Conservation (phyloP, 2,888 invertebrate species). For the Melanotus villosus region DNA sequence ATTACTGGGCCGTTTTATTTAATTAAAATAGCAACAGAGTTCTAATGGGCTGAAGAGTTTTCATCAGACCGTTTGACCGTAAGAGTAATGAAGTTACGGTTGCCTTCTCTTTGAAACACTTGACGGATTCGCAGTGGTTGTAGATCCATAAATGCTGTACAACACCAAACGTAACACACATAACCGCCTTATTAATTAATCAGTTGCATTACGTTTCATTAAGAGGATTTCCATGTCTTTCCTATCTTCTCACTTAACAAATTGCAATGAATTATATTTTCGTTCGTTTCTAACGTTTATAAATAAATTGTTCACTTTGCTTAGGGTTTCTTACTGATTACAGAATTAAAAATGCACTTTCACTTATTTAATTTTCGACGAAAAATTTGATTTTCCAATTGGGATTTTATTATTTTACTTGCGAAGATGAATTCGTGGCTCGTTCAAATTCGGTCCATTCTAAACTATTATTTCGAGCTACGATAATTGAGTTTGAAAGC, state of each 20-base stretch:
- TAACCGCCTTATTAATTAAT: constrained; percentile 31
- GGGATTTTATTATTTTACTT: too few relatives aligned
- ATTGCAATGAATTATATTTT: too few relatives aligned
- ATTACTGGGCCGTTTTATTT: constrained; percentile 34
- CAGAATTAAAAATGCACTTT: too few relatives aligned
- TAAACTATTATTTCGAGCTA: too few relatives aligned
- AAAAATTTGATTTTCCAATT: too few relatives aligned
- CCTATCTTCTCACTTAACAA: background rate
- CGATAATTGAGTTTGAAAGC: too few relatives aligned
- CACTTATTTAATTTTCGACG: too few relatives aligned
- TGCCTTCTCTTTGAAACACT: constrained; percentile 23
- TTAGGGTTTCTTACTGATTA: too few relatives aligned
- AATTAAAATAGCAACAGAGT: constrained; percentile 35
- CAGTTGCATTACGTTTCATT: constrained; percentile 24
- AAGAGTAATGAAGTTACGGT: constrained; percentile 36
- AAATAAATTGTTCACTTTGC: too few relatives aligned
- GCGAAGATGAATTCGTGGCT: too few relatives aligned
- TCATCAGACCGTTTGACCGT: constrained; percentile 29
- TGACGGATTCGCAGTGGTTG: constrained; percentile 31
- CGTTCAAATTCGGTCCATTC: too few relatives aligned
- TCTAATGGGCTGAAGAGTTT: constrained; percentile 24
- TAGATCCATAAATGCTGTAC: constrained; percentile 15
- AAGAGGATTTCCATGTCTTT: constrained; percentile 35
- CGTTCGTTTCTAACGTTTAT: too few relatives aligned
- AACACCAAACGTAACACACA: constrained; percentile 1